phyloP scores from a whole-genome alignment of 2,888 invertebrate genomes.

The Sinotaia quadrata region DNA sequence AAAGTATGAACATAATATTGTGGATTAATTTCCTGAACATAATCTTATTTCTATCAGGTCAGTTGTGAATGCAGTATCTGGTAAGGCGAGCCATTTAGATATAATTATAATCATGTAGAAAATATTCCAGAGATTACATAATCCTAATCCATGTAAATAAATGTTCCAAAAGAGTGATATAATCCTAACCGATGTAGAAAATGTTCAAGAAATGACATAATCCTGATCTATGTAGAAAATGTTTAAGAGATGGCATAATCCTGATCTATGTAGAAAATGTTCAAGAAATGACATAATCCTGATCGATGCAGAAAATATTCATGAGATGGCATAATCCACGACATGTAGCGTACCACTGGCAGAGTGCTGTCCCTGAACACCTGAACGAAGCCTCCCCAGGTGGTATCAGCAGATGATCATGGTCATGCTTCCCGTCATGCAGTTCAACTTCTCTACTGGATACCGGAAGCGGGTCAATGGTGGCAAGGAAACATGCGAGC shows the following conservation, averaged over 20 bases:
- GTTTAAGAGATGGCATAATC: background rate
- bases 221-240: conserved; percentile 1
- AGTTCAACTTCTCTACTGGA: background rate
- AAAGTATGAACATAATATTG: too few relatives aligned
- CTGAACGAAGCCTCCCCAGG: background rate
- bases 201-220: background rate
- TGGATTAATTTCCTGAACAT: too few relatives aligned
- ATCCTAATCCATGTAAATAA: too few relatives aligned
- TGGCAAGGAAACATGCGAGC: background rate
- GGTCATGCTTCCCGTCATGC: conserved; percentile 5
- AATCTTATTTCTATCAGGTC: too few relatives aligned
- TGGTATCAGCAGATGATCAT: conserved; percentile 5
- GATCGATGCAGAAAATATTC: conserved; percentile 3
- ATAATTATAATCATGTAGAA: too few relatives aligned
- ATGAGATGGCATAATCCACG: too few relatives aligned
- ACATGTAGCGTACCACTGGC: too few relatives aligned
- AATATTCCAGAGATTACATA: too few relatives aligned
- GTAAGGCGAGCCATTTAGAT: too few relatives aligned
- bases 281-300: background rate
- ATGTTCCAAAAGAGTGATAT: too few relatives aligned
- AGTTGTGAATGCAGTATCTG: too few relatives aligned
- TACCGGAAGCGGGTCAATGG: background rate
- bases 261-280: background rate
- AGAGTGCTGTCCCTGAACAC: background rate
- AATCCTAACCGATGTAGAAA: background rate